These are phyloP conservation scores for Oscarella lobularis DNA, from an alignment of 37 sponge, comb jelly and placozoan species.

Conservation along the genomic window DNA sequence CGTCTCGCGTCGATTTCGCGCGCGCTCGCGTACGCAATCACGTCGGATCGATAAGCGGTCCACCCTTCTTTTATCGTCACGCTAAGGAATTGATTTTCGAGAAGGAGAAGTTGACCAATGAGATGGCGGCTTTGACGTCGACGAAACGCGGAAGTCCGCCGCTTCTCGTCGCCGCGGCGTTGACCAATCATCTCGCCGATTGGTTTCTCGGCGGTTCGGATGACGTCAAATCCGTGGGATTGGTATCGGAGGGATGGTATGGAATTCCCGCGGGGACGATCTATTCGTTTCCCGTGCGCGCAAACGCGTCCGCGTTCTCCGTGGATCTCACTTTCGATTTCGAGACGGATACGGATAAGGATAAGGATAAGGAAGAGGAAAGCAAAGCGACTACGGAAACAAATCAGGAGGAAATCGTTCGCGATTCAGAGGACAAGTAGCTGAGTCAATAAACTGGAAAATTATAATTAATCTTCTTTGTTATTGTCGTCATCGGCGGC, in stretches of 20 bases:
- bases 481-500: neutral
- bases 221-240: neutral
- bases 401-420: no score
- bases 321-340: no score
- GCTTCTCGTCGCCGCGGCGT: conserved; percentile 5
- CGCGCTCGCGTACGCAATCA: conserved; percentile 9
- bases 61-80: conserved; percentile 29
- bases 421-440: no score
- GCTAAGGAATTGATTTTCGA: conserved; percentile 15
- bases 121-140: neutral
- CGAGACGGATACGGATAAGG: no score
- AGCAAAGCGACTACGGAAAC: no score
- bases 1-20: neutral
- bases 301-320: no score
- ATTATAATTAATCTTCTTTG: no score
- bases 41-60: conserved; percentile 44
- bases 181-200: neutral
- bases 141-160: no score
- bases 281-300: neutral
- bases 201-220: neutral
- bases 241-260: neutral
- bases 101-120: neutral
- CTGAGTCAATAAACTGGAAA: no score
- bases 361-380: no score
- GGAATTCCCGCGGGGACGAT: neutral